phyloP scores from a whole-genome alignment of 2,888 invertebrate species.

The Agrilus biguttatus region DNA sequence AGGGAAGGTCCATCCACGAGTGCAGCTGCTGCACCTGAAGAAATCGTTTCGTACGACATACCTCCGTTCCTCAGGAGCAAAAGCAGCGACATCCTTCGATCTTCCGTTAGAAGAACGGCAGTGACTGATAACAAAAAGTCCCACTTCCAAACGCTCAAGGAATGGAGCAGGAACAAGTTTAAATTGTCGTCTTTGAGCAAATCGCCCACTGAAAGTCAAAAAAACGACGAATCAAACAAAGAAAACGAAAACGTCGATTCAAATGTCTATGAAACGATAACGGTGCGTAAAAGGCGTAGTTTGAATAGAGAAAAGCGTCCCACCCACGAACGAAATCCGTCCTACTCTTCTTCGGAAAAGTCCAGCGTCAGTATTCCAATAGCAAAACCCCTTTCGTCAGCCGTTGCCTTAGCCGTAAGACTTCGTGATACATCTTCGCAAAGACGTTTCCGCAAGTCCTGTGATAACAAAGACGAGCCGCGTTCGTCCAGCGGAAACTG shows the following conservation, averaged over 20 bases:
- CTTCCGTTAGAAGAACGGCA: constrained; percentile 39
- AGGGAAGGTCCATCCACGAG: constrained; percentile 25
- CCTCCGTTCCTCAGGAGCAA: constrained; percentile 48
- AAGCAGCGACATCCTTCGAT: constrained; percentile 60
- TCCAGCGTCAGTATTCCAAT: constrained; percentile 43
- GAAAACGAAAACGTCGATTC: constrained; percentile 47
- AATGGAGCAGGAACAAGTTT: constrained; percentile 71
- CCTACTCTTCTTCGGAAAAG: constrained; percentile 61
- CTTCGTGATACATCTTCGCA: constrained; percentile 57
- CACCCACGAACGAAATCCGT: constrained; percentile 60
- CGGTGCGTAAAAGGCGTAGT: constrained; percentile 44
- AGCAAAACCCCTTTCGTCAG: constrained; percentile 38
- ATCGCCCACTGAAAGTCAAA: constrained; percentile 37
- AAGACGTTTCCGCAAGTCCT: constrained; percentile 52
- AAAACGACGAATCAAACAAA: constrained; percentile 34
- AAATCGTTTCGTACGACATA: constrained; percentile 31
- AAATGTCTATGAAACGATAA: constrained; percentile 52
- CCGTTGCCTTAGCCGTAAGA: constrained; percentile 51
- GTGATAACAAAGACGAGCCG: constrained; percentile 59
- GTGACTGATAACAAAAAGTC: constrained; percentile 48
- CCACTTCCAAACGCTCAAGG: constrained; percentile 68
- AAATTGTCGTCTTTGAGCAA: constrained; percentile 48
- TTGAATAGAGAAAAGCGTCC: constrained; percentile 46
- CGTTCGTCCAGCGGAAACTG: constrained; percentile 89
- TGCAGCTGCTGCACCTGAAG: constrained; percentile 27